These are phyloP conservation scores for Ispidina picta DNA, from an alignment of 2,797 vertebrate genomes.

Conservation along the genomic window DNA sequence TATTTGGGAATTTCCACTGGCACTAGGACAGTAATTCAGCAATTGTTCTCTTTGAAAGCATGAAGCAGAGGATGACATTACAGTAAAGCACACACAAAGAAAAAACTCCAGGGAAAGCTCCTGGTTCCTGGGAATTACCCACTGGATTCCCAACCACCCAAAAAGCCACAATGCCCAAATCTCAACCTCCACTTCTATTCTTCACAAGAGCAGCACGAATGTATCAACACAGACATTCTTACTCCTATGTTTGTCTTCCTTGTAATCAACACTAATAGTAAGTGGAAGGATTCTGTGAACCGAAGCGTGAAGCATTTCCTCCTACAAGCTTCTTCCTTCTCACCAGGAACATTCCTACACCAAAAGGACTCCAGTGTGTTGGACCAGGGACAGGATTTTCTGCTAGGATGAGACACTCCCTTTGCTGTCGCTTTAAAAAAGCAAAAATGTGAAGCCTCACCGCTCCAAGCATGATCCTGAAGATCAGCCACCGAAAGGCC, in stretches of 20 bases:
- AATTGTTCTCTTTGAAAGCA: background rate
- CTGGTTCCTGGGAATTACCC: background rate
- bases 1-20: background rate
- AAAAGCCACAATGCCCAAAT: background rate
- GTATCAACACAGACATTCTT: background rate
- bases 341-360: background rate
- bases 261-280: background rate
- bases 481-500: constrained; percentile 95
- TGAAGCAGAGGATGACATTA: background rate
- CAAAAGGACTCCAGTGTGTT: rapidly evolving
- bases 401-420: background rate
- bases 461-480: constrained; percentile 97
- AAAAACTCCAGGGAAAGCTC: background rate
- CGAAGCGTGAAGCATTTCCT: background rate
- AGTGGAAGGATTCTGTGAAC: background rate
- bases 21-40: background rate
- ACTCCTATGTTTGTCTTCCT: background rate
- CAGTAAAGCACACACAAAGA: background rate
- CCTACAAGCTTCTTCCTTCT: background rate
- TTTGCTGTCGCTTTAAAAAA: background rate
- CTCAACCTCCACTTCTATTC: background rate
- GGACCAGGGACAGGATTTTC: background rate
- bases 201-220: background rate
- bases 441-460: constrained; percentile 71
- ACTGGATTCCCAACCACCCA: background rate